Conservation (phyloP, 2,888 invertebrate species). For the Papilio elwesi region DNA sequence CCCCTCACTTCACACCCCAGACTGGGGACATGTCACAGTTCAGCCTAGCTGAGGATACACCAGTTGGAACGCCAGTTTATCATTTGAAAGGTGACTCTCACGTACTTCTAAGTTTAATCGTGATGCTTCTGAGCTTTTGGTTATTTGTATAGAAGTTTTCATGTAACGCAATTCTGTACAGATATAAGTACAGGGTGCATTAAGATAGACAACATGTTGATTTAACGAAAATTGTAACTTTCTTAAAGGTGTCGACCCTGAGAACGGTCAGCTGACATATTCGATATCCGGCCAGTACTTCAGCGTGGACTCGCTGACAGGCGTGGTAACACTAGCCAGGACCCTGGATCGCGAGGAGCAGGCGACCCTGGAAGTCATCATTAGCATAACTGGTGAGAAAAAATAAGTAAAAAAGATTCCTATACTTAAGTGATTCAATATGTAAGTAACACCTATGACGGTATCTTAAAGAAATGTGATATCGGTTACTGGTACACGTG, state of each 20-base stretch:
- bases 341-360: conserved; percentile 89
- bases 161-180: too few species aligned
- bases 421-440: neutral
- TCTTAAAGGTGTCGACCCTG: conserved; percentile 87
- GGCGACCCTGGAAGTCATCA: conserved; percentile 89
- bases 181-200: too few species aligned
- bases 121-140: neutral
- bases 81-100: conserved; percentile 86
- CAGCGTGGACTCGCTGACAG: conserved; percentile 89
- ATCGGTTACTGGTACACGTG: too few species aligned
- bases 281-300: conserved; percentile 93
- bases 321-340: conserved; percentile 89
- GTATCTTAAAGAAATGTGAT: too few species aligned
- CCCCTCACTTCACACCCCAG: conserved; percentile 89
- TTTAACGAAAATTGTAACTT: neutral
- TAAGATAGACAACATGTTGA: too few species aligned
- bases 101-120: conserved; percentile 6
- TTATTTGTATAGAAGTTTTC: too few species aligned
- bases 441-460: too few species aligned
- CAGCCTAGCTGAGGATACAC: conserved; percentile 89
- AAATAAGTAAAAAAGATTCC: neutral
- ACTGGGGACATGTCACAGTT: conserved; percentile 91
- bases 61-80: conserved; percentile 90
- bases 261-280: conserved; percentile 88
- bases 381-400: conserved; percentile 89